Percentiles rank a stretch among this genome's conserved stretches.
phyloP scores from a whole-genome alignment of 1,140 invertebrate species.

The Neuroterus valhalla region DNA sequence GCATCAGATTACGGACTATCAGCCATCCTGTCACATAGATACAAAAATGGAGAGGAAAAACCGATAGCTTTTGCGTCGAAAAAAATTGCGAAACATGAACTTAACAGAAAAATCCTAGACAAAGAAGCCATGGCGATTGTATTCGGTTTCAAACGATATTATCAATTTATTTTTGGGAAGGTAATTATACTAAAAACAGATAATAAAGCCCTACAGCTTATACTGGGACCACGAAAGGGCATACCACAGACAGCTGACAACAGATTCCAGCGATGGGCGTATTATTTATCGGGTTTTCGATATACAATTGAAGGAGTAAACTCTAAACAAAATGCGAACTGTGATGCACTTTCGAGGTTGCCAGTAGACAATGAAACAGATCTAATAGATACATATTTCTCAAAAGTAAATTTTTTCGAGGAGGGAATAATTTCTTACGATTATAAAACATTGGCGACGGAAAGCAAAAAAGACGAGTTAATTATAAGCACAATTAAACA shows the following conservation, averaged over 20 bases:
- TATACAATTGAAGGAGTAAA: too few species aligned
- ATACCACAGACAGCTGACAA: too few species aligned
- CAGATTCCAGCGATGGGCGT: too few species aligned
- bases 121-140: slow-evolving; percentile 71
- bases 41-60: slow-evolving; percentile 30
- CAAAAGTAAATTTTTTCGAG: too few species aligned
- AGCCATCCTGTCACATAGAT: slow-evolving; percentile 70
- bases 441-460: too few species aligned
- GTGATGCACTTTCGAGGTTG: too few species aligned
- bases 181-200: slow-evolving; percentile 57
- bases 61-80: slow-evolving; percentile 70
- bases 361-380: too few species aligned
- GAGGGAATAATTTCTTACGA: too few species aligned
- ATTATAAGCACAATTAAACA: slow-evolving; percentile 20
- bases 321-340: too few species aligned
- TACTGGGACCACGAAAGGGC: slow-evolving; percentile 41
- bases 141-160: slow-evolving; percentile 67
- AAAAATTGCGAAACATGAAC: slow-evolving; percentile 67
- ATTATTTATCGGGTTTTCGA: too few species aligned
- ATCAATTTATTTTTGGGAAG: slow-evolving; percentile 61
- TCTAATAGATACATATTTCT: too few species aligned
- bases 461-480: not conserved
- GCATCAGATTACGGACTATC: slow-evolving; percentile 73
- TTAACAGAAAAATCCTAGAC: slow-evolving; percentile 71
- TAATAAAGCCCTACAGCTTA: slow-evolving; percentile 63